phyloP scores from a whole-genome alignment of 2,888 invertebrate genomes.

The Stictocephala bisonia region DNA sequence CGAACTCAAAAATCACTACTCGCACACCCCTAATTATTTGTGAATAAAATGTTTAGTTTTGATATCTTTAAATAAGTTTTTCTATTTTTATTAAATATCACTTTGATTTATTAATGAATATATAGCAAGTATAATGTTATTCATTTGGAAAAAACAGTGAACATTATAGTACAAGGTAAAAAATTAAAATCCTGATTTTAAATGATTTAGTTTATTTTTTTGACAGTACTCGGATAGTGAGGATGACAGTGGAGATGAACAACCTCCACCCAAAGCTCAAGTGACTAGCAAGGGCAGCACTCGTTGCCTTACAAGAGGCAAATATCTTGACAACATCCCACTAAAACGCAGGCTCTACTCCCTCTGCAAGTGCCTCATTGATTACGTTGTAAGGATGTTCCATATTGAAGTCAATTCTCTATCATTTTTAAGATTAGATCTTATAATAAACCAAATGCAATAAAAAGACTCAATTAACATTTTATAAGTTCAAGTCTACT shows the following conservation, averaged over 20 bases:
- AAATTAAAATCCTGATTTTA: too few species aligned
- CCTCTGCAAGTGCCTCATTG: slow-evolving; percentile 80
- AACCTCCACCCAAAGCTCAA: slow-evolving; percentile 51
- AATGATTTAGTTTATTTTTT: slow-evolving; percentile 42
- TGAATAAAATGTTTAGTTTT: too few species aligned
- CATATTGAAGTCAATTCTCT: too few species aligned
- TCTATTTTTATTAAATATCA: too few species aligned
- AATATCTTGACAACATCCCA: slow-evolving; percentile 70
- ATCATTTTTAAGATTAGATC: too few species aligned
- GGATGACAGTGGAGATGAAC: slow-evolving; percentile 65
- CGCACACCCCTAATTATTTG: too few species aligned
- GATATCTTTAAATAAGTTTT: too few species aligned
- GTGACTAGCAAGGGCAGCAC: slow-evolving; percentile 46
- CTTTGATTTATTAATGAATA: too few species aligned
- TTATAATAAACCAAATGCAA: neutral
- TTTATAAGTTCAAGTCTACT: neutral
- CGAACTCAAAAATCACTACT: too few species aligned
- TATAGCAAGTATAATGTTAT: too few species aligned
- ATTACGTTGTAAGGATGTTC: slow-evolving; percentile 71
- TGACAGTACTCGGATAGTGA: slow-evolving; percentile 68
- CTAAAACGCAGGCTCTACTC: slow-evolving; percentile 83
- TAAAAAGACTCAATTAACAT: neutral
- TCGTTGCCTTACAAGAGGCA: slow-evolving; percentile 64
- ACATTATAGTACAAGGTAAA: too few species aligned
- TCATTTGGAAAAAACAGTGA: too few species aligned